phyloP scores from a whole-genome alignment of 2,797 vertebrate species.

The Platalea minor region DNA sequence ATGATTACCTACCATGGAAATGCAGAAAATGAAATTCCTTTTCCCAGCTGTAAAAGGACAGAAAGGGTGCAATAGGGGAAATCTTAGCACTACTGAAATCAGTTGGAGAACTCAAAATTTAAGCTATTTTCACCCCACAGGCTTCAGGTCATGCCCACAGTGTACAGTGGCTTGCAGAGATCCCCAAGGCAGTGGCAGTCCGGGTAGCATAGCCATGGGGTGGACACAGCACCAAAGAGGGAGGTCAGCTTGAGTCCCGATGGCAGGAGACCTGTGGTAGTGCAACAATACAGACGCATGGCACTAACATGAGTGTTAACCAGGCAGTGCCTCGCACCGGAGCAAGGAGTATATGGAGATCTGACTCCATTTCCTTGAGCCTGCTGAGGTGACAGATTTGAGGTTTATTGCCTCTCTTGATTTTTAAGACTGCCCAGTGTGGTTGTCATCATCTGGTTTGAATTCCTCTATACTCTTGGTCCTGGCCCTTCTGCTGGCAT shows the following conservation, averaged over 20 bases:
- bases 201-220: background rate
- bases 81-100: background rate
- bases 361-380: background rate
- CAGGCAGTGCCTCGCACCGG: background rate
- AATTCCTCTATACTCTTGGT: background rate
- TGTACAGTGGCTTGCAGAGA: background rate
- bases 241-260: background rate
- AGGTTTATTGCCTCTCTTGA: background rate
- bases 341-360: background rate
- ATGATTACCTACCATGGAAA: background rate
- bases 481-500: background rate
- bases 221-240: too few species aligned
- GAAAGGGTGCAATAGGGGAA: background rate
- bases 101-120: background rate
- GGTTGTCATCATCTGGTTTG: background rate
- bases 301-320: too few species aligned
- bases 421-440: background rate
- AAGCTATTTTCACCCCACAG: background rate
- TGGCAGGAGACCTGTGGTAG: background rate
- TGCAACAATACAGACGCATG: fast-evolving
- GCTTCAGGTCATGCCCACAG: background rate
- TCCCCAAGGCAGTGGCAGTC: background rate
- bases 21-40: background rate
- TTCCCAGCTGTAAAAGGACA: background rate
- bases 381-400: background rate